A percentile compares a stretch with the other conserved stretches of the same genome.
Conservation (phyloP, 2,797 vertebrate genomes). For the Loriculus beryllinus region DNA sequence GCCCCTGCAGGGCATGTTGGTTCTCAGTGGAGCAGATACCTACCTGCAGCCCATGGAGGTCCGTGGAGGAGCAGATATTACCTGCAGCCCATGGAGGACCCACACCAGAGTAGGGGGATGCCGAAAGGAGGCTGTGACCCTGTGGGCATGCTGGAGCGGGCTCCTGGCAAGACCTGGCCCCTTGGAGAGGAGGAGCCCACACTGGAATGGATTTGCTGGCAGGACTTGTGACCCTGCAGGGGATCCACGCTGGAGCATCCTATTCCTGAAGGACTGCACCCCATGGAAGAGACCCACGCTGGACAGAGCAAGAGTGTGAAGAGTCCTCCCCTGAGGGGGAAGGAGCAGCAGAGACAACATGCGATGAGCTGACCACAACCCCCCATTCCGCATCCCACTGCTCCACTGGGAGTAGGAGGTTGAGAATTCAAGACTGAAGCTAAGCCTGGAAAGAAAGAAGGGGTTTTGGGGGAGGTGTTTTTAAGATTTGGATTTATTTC, state of each 20-base stretch:
- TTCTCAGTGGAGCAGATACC: neutral
- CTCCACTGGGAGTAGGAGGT: rapidly evolving
- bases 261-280: neutral
- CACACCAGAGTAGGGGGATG: neutral
- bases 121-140: neutral
- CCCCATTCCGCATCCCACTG: neutral
- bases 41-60: neutral
- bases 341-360: neutral
- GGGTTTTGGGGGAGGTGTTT: neutral
- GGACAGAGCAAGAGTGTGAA: neutral
- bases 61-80: neutral
- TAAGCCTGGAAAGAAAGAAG: neutral
- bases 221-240: rapidly evolving
- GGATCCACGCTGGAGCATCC: neutral
- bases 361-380: neutral
- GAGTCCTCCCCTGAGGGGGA: neutral
- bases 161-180: neutral
- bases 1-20: rapidly evolving
- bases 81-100: neutral
- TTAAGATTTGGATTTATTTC: neutral
- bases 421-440: neutral
- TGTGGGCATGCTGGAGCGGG: neutral
- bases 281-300: rapidly evolving
- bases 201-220: neutral
- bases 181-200: neutral